Evolutionary conservation across 2,113 vertebrate species (phyloP).

Genomic region (Cheilinus undulatus): DNA sequence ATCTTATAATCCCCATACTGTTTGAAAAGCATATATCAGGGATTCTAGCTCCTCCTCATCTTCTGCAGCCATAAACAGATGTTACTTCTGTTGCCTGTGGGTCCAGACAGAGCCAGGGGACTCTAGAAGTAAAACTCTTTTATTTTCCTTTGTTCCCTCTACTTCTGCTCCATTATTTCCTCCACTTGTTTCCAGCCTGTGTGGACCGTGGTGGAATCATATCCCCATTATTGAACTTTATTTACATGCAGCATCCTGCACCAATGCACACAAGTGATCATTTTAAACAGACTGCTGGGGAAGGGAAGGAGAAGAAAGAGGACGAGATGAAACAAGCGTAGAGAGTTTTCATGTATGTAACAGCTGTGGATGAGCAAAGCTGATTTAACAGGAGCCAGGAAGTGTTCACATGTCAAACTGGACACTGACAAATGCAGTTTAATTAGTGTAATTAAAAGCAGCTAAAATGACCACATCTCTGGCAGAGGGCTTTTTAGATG

Average conservation of each 20-base stretch:
- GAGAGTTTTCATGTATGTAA: slow-evolving; percentile 22
- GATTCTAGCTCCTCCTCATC: slow-evolving; percentile 2
- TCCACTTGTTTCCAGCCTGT: slow-evolving; percentile 1
- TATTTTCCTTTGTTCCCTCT: neutral
- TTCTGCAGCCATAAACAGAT: slow-evolving; percentile 33
- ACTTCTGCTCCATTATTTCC: neutral
- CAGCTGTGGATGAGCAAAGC: slow-evolving; percentile 30
- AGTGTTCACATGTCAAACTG: neutral
- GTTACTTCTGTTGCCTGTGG: slow-evolving; percentile 34
- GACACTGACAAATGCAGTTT: neutral
- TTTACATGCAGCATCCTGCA: slow-evolving; percentile 25
- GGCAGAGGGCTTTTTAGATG: no score
- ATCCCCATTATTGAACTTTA: slow-evolving; percentile 34
- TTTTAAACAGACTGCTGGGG: slow-evolving; percentile 29
- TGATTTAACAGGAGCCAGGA: neutral
- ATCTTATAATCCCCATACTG: slow-evolving; percentile 1
- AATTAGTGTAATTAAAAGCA: neutral
- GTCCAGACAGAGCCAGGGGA: slow-evolving; percentile 43
- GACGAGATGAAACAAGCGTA: neutral
- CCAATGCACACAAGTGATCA: slow-evolving; percentile 39
- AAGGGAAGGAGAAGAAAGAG: neutral
- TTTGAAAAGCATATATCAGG: slow-evolving; percentile 14
- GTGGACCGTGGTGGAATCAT: slow-evolving; percentile 31
- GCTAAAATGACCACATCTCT: no score
- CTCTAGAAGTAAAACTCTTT: neutral